A percentile compares a stretch with the other conserved stretches of the same genome.
These are phyloP conservation scores for Theristicus caerulescens DNA, from an alignment of 2,113 vertebrate species.

Conservation along the genomic window DNA sequence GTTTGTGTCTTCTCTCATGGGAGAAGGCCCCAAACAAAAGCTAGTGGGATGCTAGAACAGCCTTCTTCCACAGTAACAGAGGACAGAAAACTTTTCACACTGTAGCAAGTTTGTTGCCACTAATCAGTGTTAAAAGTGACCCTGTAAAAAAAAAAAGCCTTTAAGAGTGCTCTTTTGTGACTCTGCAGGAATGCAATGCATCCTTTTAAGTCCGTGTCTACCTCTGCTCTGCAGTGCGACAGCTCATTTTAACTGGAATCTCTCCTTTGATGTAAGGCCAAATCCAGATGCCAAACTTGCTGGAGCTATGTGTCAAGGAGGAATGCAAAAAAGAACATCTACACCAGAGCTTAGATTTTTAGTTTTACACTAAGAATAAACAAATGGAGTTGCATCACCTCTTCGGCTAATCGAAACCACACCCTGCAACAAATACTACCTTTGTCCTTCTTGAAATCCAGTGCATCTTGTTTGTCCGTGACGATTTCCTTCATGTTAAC, in stretches of 20 bases:
- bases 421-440: constrained; percentile 68
- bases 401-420: not conserved
- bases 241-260: not conserved
- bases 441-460: constrained; percentile 99
- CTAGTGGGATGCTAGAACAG: not conserved
- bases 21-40: not conserved
- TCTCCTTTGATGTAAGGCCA: not conserved
- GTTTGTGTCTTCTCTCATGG: not conserved
- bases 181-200: not conserved
- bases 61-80: not conserved
- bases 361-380: not conserved
- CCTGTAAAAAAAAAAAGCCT: too few relatives aligned
- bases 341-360: not conserved
- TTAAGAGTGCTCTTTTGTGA: not conserved
- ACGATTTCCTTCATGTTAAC: constrained; percentile 99
- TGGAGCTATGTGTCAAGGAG: fast-evolving
- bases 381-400: not conserved
- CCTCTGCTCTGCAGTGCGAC: not conserved
- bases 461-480: constrained; percentile 97
- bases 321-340: not conserved
- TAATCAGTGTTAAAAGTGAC: not conserved
- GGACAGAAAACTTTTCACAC: not conserved
- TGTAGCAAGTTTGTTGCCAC: not conserved
- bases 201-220: not conserved
- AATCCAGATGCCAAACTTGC: not conserved